Conservation (phyloP, 2,888 invertebrate genomes). For the Papilio protenor region DNA sequence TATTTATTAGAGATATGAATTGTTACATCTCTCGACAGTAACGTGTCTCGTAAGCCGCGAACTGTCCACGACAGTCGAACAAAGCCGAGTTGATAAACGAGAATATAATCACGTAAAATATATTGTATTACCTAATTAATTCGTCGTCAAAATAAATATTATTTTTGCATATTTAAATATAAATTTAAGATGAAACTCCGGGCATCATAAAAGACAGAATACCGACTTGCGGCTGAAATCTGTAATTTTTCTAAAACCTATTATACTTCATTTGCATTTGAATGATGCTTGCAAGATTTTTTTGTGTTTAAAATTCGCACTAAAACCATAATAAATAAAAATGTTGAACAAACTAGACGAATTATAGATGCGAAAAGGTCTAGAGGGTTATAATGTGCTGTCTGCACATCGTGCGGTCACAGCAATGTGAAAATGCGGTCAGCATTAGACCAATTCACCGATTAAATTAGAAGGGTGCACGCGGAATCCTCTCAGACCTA, state of each 20-base stretch:
- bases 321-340: no score
- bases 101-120: background rate
- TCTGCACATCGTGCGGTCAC: background rate
- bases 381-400: background rate
- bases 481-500: background rate
- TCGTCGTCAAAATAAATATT: no score
- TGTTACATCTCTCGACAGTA: conserved; percentile 3
- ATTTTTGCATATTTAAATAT: no score
- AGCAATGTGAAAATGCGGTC: background rate
- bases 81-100: background rate
- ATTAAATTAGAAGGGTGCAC: conserved; percentile 33
- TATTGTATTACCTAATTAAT: background rate
- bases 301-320: no score
- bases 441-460: conserved; percentile 17
- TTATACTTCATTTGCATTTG: no score
- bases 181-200: no score
- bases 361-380: background rate
- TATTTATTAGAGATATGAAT: conserved; percentile 1
- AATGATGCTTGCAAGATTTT: no score
- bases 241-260: no score
- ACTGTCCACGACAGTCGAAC: background rate
- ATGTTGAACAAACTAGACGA: background rate
- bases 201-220: no score
- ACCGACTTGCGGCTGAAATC: no score
- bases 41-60: background rate